These are phyloP conservation scores for Coenonympha glycerion DNA, from an alignment of 2,888 invertebrate species.

Conservation along the genomic window DNA sequence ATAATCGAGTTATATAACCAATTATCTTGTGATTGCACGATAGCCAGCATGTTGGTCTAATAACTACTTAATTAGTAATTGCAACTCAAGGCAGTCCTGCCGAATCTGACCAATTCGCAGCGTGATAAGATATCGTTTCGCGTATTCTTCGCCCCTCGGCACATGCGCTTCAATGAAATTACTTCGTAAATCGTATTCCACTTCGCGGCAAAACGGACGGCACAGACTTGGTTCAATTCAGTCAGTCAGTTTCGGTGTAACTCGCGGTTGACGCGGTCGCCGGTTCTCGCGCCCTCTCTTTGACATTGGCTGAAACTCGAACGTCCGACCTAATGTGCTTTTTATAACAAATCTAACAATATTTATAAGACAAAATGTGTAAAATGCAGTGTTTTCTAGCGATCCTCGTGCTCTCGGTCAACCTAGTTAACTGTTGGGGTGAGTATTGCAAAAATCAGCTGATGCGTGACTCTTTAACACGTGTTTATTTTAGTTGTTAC, in stretches of 20 bases:
- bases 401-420: constrained; percentile 44
- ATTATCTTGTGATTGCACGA: constrained; percentile 24
- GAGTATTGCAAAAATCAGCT: constrained; percentile 62
- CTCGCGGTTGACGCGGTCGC: constrained; percentile 54
- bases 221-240: neutral
- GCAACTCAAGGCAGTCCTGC: constrained; percentile 28
- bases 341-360: constrained; percentile 41
- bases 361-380: constrained; percentile 69
- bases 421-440: constrained; percentile 61
- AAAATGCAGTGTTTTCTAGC: constrained; percentile 52
- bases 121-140: constrained; percentile 43
- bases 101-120: constrained; percentile 25
- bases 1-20: constrained; percentile 21
- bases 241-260: constrained; percentile 47
- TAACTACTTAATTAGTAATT: no score
- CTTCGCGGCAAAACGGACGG: constrained; percentile 39
- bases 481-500: constrained; percentile 59
- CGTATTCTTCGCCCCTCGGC: constrained; percentile 21
- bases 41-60: no score
- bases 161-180: constrained; percentile 61
- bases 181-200: constrained; percentile 52
- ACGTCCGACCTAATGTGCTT: constrained; percentile 55
- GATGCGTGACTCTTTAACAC: constrained; percentile 51
- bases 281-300: constrained; percentile 44
- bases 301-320: constrained; percentile 60